phyloP scores from a whole-genome alignment of 2,797 vertebrate species.

The Sebastes reedi region DNA sequence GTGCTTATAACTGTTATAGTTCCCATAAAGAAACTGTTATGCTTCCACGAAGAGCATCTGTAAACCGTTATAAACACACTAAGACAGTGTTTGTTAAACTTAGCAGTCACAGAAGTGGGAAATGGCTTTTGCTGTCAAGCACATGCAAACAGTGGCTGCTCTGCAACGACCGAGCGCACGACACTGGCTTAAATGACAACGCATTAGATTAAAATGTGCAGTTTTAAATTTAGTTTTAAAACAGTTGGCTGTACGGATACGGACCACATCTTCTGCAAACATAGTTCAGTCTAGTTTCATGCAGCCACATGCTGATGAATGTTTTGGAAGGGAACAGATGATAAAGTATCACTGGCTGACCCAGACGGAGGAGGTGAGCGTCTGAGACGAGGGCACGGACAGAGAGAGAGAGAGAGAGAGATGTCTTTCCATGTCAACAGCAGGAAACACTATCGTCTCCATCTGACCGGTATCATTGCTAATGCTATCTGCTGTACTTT shows the following conservation, averaged over 20 bases:
- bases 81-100: slow-evolving; percentile 57
- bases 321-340: slow-evolving; percentile 31
- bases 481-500: neutral
- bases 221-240: neutral
- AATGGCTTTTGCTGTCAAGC: slow-evolving; percentile 37
- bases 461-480: slow-evolving; percentile 1
- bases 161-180: neutral
- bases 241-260: neutral
- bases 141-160: slow-evolving; percentile 24
- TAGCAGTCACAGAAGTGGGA: slow-evolving; percentile 44
- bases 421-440: slow-evolving; percentile 23
- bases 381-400: slow-evolving; percentile 21
- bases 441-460: slow-evolving; percentile 12
- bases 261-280: neutral
- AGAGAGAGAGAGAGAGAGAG: neutral
- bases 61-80: slow-evolving; percentile 44
- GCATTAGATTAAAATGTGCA: neutral
- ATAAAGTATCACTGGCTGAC: slow-evolving; percentile 36
- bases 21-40: slow-evolving; percentile 42
- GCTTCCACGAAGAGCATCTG: slow-evolving; percentile 24
- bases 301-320: slow-evolving; percentile 1
- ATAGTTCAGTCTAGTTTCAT: neutral
- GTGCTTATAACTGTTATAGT: slow-evolving; percentile 12
- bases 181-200: neutral
- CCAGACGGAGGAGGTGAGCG: slow-evolving; percentile 37